These are phyloP conservation scores for Pollenia labialis DNA, from an alignment of 2,888 invertebrate species.

Conservation along the genomic window DNA sequence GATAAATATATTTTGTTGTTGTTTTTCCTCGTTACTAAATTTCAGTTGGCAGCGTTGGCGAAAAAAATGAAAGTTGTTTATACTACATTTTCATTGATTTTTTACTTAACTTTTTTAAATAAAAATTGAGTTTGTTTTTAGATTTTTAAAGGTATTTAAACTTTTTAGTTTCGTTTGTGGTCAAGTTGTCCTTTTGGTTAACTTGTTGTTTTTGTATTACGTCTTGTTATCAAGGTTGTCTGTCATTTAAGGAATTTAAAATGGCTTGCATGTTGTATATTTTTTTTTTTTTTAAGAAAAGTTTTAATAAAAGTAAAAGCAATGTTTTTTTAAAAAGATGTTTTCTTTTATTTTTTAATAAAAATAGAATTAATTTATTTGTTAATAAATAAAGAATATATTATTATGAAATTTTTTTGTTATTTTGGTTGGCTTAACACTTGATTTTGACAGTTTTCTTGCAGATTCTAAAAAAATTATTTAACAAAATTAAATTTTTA, in stretches of 20 bases:
- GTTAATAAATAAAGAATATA: no score
- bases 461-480: no score
- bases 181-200: constrained; percentile 54
- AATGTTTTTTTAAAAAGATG: no score
- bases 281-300: neutral
- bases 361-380: no score
- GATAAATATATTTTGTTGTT: constrained; percentile 30
- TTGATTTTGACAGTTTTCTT: no score
- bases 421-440: no score
- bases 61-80: constrained; percentile 75
- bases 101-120: neutral
- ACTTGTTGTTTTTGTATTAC: neutral
- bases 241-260: constrained; percentile 36
- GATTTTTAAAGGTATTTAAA: neutral
- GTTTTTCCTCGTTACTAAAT: neutral
- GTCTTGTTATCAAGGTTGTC: constrained; percentile 64
- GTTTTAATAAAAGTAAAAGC: neutral
- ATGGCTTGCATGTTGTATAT: neutral
- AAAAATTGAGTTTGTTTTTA: constrained; percentile 1
- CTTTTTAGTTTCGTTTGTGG: constrained; percentile 13
- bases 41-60: constrained; percentile 53
- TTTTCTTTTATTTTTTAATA: no score
- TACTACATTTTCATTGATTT: constrained; percentile 45
- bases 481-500: no score
- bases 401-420: no score